A percentile compares a stretch with the other conserved stretches of the same genome.
Conservation (phyloP, 2,888 invertebrate genomes). For the Orthosia gracilis region DNA sequence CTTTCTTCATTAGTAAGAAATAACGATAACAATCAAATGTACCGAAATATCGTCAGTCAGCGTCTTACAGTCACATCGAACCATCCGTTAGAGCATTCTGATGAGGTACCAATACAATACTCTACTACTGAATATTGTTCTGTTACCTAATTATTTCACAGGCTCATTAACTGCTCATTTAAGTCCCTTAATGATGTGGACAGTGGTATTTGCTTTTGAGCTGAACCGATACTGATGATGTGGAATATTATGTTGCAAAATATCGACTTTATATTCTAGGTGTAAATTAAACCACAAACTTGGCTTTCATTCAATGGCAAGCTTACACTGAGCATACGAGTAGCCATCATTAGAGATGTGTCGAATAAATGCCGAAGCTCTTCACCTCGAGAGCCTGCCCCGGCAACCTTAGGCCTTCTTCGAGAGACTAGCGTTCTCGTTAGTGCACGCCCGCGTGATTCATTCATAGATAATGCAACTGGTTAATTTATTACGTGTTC, state of each 20-base stretch:
- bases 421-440: constrained; percentile 6
- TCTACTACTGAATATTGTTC: neutral
- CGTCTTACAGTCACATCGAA: constrained; percentile 1
- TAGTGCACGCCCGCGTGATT: constrained; percentile 23
- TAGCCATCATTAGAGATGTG: constrained; percentile 1
- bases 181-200: neutral
- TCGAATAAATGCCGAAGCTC: constrained; percentile 22
- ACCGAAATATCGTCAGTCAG: constrained; percentile 13
- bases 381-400: neutral
- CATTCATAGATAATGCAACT: constrained; percentile 32
- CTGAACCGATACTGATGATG: neutral
- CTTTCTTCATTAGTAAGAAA: neutral
- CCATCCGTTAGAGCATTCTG: neutral
- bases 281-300: constrained; percentile 18
- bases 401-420: constrained; percentile 16
- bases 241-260: neutral
- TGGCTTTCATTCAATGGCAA: constrained; percentile 43
- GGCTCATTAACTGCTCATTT: constrained; percentile 3
- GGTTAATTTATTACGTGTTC: constrained; percentile 4
- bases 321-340: constrained; percentile 19
- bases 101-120: neutral
- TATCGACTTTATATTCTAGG: constrained; percentile 5
- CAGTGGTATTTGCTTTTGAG: neutral
- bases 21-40: constrained; percentile 13
- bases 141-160: neutral